Evolutionary conservation across 2,113 vertebrate species (phyloP), one percentile per base, ranked within the genome.

Genomic region (Catharus minimus): DNA sequence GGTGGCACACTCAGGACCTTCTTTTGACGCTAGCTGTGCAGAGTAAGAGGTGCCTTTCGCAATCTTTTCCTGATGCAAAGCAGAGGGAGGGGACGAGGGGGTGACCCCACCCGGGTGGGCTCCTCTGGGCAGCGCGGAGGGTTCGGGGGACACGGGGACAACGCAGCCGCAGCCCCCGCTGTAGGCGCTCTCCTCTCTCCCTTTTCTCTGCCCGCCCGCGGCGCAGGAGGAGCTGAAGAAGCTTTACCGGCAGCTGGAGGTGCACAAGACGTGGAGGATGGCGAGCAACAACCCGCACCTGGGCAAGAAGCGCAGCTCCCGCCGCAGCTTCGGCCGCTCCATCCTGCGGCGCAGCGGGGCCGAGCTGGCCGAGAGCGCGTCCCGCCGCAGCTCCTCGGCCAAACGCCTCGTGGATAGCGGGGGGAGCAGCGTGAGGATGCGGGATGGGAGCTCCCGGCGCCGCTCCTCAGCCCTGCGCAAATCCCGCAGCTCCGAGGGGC

Each of bases 141-240:
- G 6, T 8, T 13, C 13, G 67, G 72, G 82, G 77, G 60, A 5
- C 36, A 2, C 0, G 9, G 73, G 80, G 43, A 12, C 36, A 8
- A 1, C 15, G 27, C 47, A 5, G 4, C 28, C 20, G 4, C 23
- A 10, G 16, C 53, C 26, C 52, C 49, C 65, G 15, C 61, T 23
- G 27, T 73, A 46, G 22, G 57, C 21, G 21, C 75, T 73, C 86
- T 72, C 82, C 53, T 84, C 73, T 92, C 76, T 60, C 82, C 32
- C 46, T 80, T 67, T 77, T 58, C 43, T 79, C 67, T 27, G 44
- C 89, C 13, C 26, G 81, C 67, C 60, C 58, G 15, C 39, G 67
- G 82, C 28, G 13, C 86, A 99, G 99, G 99, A 99, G 41, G 99
- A 99, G 96, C 95, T 99, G 92, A 99, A 99, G 97, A 99, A 99